Evolutionary conservation across 2,797 vertebrate species (phyloP), one percentile per base, ranked within the genome.

Genomic region (Clarias fuscus): DNA sequence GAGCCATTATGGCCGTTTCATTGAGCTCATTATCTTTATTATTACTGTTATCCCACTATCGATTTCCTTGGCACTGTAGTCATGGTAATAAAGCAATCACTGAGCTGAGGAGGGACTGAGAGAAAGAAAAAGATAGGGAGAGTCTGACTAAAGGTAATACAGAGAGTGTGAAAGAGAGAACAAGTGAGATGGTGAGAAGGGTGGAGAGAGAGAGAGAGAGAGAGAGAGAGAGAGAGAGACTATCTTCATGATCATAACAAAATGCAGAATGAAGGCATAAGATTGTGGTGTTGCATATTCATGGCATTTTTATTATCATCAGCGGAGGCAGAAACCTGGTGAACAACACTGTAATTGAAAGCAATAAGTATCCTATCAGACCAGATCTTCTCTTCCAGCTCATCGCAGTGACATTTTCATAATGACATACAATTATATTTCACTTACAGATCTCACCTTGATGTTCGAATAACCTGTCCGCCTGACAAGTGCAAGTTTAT

Each of bases 1-100:
- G 73, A 3, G 1, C 18, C 78, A 30, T 83, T 86, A 70, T 48
- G 24, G 83, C 62, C 14, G 18, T 68, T 86, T 78, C 56, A 83
- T 77, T 33, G 62, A 75, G 79, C 56, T 84, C 72, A 83, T 86
- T 86, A 77, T 48, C 82, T 79, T 79, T 83, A 48, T 84, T 84
- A 84, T 53, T 56, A 62, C 73, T 56, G 73, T 72, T 86, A 83
- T 83, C 37, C 75, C 20, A 53, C 81, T 78, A 79, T 84, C 33
- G n/a, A 70, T 77, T 78, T 79, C 20, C 75, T 64, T 53, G 33
- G 80, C 40, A 78, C 81, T n/a, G 65, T 71, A 43, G 24, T 70
- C 72, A 61, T 18, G 24, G 27, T 22, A 70, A 67, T 83, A 65
- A 86, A 83, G 72, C n/a, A 68, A 59, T 59, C 33, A 83, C 24